Conservation (phyloP, 2,888 invertebrate species). For the Leptogaster cylindrica region DNA sequence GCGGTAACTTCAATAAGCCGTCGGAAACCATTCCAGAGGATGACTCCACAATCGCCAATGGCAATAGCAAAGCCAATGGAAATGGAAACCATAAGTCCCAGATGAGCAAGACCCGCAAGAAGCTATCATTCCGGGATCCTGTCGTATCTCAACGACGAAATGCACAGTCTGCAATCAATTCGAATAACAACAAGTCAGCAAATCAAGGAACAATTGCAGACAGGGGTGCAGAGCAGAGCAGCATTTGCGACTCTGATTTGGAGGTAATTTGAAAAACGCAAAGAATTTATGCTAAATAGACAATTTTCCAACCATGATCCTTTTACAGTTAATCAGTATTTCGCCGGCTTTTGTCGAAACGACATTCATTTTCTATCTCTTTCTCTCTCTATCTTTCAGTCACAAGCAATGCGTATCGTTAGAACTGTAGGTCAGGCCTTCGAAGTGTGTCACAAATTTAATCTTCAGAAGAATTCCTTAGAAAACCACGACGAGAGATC, state of each 20-base stretch:
- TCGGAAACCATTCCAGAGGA: constrained; percentile 56
- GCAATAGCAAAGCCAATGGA: constrained; percentile 50
- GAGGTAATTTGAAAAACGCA: constrained; percentile 46
- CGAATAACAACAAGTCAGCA: constrained; percentile 3
- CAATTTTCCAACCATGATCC: neutral
- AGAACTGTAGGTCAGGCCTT: constrained; percentile 99
- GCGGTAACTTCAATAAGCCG: constrained; percentile 47
- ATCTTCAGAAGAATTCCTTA: constrained; percentile 67
- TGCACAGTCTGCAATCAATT: constrained; percentile 46
- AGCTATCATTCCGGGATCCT: constrained; percentile 86
- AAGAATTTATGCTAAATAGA: neutral
- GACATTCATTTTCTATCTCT: neutral
- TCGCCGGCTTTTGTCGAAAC: too few species aligned
- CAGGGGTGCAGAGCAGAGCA: constrained; percentile 1
- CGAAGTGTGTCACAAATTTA: constrained; percentile 98
- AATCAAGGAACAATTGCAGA: constrained; percentile 9
- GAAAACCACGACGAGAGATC: constrained; percentile 62
- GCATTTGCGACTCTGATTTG: constrained; percentile 46
- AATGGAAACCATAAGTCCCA: constrained; percentile 3
- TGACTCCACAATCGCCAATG: constrained; percentile 54
- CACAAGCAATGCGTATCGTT: constrained; percentile 98
- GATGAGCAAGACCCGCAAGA: constrained; percentile 73
- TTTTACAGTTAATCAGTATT: neutral
- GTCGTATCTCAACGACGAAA: constrained; percentile 53
- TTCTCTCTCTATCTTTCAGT: constrained; percentile 68